A percentile compares a stretch with the other conserved stretches of the same genome.
These are phyloP conservation scores for Kryphioiulus occultus DNA, from an alignment of 2,888 invertebrate species.

Conservation along the genomic window DNA sequence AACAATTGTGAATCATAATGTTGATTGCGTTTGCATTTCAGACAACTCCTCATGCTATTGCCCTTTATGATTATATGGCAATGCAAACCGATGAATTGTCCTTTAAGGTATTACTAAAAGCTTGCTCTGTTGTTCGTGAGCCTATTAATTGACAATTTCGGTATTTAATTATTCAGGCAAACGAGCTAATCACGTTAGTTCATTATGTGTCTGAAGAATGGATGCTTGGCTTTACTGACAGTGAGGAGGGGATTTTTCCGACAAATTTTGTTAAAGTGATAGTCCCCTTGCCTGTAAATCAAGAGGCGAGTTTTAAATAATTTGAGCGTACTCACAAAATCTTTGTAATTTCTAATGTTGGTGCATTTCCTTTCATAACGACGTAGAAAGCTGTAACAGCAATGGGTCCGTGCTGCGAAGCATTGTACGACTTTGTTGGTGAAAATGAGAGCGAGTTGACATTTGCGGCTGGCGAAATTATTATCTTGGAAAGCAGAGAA, in stretches of 20 bases:
- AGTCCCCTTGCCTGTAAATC: conserved; percentile 66
- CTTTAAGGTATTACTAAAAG: conserved; percentile 70
- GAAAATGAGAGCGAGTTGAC: conserved; percentile 69
- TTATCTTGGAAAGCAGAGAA: conserved; percentile 73
- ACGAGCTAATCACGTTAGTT: conserved; percentile 75
- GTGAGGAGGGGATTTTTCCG: conserved; percentile 82
- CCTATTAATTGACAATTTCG: neutral
- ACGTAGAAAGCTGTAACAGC: neutral
- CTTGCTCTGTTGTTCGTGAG: neutral
- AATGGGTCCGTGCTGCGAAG: conserved; percentile 63
- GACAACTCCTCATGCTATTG: conserved; percentile 72
- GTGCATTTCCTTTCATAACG: too few species aligned
- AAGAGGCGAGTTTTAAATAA: conserved; percentile 37
- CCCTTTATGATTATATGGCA: conserved; percentile 79
- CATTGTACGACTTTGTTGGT: conserved; percentile 76
- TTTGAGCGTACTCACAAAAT: neutral
- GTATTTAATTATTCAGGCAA: conserved; percentile 66
- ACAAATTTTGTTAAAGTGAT: conserved; percentile 78
- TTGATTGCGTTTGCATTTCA: neutral
- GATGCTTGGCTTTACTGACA: conserved; percentile 76
- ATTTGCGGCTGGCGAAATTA: conserved; percentile 69
- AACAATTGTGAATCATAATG: too few species aligned
- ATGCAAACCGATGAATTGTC: conserved; percentile 79
- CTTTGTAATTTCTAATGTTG: neutral
- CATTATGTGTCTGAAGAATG: conserved; percentile 79